Conservation (phyloP, 2,888 invertebrate genomes). For the Netelia inedita region DNA sequence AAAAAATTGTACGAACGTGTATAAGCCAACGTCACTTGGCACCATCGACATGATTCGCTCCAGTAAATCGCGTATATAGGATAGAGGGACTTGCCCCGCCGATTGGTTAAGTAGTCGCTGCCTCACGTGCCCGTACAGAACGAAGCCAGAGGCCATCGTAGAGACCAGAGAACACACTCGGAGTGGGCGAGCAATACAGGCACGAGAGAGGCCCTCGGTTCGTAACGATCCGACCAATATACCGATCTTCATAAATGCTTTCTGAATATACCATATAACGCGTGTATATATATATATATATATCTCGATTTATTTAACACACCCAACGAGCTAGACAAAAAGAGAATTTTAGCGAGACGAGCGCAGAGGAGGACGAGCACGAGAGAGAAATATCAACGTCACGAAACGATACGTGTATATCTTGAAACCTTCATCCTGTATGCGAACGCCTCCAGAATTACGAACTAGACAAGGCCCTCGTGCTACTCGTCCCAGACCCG, state of each 20-base stretch:
- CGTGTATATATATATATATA: background rate
- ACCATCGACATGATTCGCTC: constrained; percentile 61
- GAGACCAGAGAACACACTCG: constrained; percentile 12
- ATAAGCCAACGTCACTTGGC: constrained; percentile 14
- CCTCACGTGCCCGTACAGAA: constrained; percentile 54
- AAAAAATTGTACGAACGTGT: background rate
- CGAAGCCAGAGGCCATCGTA: background rate
- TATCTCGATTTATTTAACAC: background rate
- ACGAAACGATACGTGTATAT: background rate
- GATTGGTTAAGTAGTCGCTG: constrained; percentile 67
- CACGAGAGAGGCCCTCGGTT: background rate
- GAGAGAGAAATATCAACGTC: background rate
- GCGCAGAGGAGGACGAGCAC: background rate
- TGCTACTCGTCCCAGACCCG: constrained; percentile 49
- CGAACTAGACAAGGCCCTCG: constrained; percentile 11
- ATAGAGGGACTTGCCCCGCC: constrained; percentile 51
- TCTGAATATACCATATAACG: background rate
- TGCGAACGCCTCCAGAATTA: constrained; percentile 29
- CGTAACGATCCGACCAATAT: background rate
- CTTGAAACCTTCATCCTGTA: background rate
- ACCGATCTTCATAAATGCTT: background rate
- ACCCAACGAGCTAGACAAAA: background rate
- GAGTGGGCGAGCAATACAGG: background rate
- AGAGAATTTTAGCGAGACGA: background rate
- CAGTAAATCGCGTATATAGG: constrained; percentile 61